Conservation (phyloP, 2,113 vertebrate genomes). For the Hemiprocne comata region DNA sequence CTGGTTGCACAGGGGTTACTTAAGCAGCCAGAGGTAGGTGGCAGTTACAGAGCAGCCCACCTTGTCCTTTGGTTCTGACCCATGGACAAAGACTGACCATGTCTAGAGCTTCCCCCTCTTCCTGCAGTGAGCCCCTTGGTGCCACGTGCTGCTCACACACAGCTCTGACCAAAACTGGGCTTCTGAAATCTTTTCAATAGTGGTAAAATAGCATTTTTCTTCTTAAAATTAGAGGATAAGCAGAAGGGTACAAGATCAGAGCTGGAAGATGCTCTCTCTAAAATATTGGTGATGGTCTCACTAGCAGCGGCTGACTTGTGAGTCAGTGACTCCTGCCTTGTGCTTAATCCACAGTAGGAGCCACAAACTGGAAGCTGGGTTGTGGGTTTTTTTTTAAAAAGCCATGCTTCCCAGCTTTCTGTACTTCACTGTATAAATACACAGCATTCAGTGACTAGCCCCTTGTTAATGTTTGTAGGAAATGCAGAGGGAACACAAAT, state of each 20-base stretch:
- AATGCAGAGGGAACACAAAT: neutral
- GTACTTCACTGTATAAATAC: neutral
- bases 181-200: neutral
- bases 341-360: neutral
- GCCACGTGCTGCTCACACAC: neutral
- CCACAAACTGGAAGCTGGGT: neutral
- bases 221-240: neutral
- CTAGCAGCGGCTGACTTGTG: neutral
- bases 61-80: neutral
- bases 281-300: neutral
- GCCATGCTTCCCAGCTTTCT: neutral
- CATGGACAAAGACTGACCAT: neutral
- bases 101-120: neutral
- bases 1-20: neutral
- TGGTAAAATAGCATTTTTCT: neutral
- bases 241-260: neutral
- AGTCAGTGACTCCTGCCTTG: neutral
- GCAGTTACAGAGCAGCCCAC: neutral
- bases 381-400: neutral
- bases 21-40: neutral
- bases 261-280: neutral
- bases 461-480: neutral
- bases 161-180: neutral
- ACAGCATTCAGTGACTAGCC: neutral
- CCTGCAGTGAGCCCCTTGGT: fast-evolving